Base-by-base conservation (phyloP, 2,888 invertebrate species). In the Eudasyphora cyanicolor region DNA sequence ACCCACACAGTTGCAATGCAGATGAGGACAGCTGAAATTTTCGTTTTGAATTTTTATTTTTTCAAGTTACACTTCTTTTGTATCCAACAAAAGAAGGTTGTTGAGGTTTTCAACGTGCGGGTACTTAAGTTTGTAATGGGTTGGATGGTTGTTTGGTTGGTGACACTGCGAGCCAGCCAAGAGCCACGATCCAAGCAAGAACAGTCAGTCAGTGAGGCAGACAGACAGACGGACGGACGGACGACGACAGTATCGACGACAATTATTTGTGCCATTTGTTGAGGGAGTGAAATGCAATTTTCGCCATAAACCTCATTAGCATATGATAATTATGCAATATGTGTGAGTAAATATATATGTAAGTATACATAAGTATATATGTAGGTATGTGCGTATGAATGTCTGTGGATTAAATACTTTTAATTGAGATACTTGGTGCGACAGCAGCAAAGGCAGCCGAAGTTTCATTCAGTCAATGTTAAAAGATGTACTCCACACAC, bases 81-180 rank as follows among this genome's bases (percentile, higher is more conserved):
- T 29, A 4, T 7, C 14, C 24, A 57, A 27, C 27, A 57, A 17
- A 57, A 60, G 27, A 57, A 57, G 24, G n/a, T n/a, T 17, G 14
- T 60, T 32, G 32, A n/a, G 60, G 2, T n/a, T 32, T 14, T 57
- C 7, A 14, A 7, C 27, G 29, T 70, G 32, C 70, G 70, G 70
- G 70, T 70, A 70, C 51, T 70, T 70, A 51, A 70, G 70, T 29
- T 70, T 70, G 38, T 38, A 38, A 42, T 38, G n/a, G 29, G 19
- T 35, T n/a, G n/a, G n/a, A n/a, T n/a, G n/a, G n/a, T n/a, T n/a
- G n/a, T n/a, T n/a, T n/a, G n/a, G n/a, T n/a, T n/a, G n/a, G n/a
- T n/a, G n/a, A n/a, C n/a, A n/a, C n/a, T n/a, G n/a, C n/a, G n/a
- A n/a, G n/a, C n/a, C n/a, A n/a, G n/a, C n/a, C n/a, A n/a, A n/a